Percentiles rank a stretch among this genome's conserved stretches.
Evolutionary conservation across 53 echinoderm and acorn worm species (phyloP).

Genomic region (Holothuria leucospilota): DNA sequence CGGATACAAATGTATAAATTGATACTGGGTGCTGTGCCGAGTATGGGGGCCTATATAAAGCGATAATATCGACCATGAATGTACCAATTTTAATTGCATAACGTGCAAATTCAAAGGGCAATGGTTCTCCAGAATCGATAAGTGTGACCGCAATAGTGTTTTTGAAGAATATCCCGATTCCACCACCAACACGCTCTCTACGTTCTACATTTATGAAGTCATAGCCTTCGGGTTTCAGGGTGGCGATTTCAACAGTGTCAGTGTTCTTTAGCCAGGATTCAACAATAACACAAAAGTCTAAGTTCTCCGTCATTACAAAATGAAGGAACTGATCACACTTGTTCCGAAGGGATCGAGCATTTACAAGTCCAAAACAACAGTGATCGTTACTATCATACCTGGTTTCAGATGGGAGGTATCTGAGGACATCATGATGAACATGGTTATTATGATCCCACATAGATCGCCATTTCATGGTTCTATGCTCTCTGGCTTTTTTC

Average conservation of each 20-base stretch:
- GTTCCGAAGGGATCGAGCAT: no score
- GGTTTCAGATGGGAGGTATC: conserved; percentile 15
- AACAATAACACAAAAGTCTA: conserved; percentile 21
- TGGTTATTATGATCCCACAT: no score
- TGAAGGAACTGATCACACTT: conserved; percentile 15
- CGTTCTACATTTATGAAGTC: conserved; percentile 31
- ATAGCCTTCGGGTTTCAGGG: conserved; percentile 5
- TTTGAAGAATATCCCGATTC: no score
- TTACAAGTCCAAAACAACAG: no score
- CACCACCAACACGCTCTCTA: conserved; percentile 24
- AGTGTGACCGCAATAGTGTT: no score
- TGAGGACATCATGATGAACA: no score
- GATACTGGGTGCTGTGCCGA: conserved; percentile 13
- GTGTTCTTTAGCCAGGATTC: conserved; percentile 37
- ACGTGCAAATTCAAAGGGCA: no score
- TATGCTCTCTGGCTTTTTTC: no score
- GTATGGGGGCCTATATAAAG: no score
- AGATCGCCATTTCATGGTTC: no score
- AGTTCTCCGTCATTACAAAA: conserved; percentile 12
- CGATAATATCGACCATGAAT: background rate
- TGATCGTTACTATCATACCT: no score
- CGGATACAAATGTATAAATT: conserved; percentile 1
- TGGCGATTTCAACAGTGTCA: conserved; percentile 30
- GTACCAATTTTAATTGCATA: conserved; percentile 17
- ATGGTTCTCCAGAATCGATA: background rate